Conservation (phyloP, 2,888 invertebrate genomes). For the Tiliacea aurago region DNA sequence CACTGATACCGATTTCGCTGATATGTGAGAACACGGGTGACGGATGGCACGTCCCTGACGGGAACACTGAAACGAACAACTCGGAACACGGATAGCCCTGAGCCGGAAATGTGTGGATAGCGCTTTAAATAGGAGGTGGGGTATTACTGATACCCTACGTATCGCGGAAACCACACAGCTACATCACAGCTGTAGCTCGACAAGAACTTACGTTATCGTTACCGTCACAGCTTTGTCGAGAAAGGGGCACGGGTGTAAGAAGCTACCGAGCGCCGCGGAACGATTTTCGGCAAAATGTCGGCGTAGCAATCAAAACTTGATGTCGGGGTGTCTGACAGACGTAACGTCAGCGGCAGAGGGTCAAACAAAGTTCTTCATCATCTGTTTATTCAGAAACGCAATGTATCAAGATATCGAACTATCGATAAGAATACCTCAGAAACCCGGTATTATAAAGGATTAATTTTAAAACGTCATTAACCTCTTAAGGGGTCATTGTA, state of each 20-base stretch:
- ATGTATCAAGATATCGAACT: background rate
- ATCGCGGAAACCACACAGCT: background rate
- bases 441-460: background rate
- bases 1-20: too few species aligned
- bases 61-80: too few species aligned
- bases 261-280: background rate
- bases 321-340: background rate
- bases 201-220: background rate
- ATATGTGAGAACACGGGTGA: too few species aligned
- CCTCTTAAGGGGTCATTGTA: too few species aligned
- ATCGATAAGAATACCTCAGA: background rate
- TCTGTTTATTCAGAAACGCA: background rate
- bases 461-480: too few species aligned
- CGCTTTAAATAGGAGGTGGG: too few species aligned
- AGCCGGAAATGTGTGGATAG: background rate
- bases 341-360: background rate
- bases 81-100: too few species aligned
- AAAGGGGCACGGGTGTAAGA: background rate
- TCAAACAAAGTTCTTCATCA: background rate
- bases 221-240: background rate
- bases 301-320: background rate
- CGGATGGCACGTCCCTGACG: too few species aligned
- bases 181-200: background rate
- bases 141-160: too few species aligned
- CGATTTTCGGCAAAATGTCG: background rate